A percentile compares a stretch with the other conserved stretches of the same genome.
Evolutionary conservation across 2,797 vertebrate species (phyloP).

Genomic region (Neostethus bicornis): DNA sequence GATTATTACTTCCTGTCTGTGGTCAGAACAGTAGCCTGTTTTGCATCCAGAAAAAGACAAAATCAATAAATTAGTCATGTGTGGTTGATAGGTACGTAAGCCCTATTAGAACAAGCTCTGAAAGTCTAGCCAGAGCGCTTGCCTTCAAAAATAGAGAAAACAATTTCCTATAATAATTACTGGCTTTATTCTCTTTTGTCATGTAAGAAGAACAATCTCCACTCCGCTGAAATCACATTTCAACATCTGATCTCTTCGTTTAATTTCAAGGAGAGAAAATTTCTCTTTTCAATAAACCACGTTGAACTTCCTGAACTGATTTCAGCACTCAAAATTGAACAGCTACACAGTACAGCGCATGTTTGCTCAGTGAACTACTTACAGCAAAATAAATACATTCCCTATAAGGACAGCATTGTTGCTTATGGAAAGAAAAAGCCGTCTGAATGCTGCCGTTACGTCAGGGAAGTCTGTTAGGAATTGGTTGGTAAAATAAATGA

Average conservation of each 20-base stretch:
- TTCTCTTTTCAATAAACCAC: constrained; percentile 9
- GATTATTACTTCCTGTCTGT: constrained; percentile 53
- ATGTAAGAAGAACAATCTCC: background rate
- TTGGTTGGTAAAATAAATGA: constrained; percentile 62
- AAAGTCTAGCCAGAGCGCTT: constrained; percentile 22
- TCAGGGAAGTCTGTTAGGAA: constrained; percentile 42
- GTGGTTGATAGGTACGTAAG: constrained; percentile 36
- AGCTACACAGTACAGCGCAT: constrained; percentile 23
- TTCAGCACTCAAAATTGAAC: constrained; percentile 54
- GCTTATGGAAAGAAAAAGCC: constrained; percentile 42
- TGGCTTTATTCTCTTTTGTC: background rate
- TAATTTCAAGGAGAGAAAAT: background rate
- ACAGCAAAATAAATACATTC: constrained; percentile 45
- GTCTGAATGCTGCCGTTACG: constrained; percentile 45
- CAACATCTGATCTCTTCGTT: background rate
- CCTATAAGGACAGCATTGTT: constrained; percentile 40
- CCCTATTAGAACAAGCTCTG: constrained; percentile 8
- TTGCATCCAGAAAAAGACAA: constrained; percentile 38
- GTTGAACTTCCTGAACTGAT: constrained; percentile 11
- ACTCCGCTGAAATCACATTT: no score
- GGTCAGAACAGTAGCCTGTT: constrained; percentile 37
- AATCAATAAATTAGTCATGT: constrained; percentile 61
- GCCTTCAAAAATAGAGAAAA: background rate
- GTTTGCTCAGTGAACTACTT: constrained; percentile 29
- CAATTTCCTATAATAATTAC: background rate